Evolutionary conservation across 2,113 vertebrate genomes (phyloP), one percentile per base, ranked within the genome.

Genomic region (Otis tarda): DNA sequence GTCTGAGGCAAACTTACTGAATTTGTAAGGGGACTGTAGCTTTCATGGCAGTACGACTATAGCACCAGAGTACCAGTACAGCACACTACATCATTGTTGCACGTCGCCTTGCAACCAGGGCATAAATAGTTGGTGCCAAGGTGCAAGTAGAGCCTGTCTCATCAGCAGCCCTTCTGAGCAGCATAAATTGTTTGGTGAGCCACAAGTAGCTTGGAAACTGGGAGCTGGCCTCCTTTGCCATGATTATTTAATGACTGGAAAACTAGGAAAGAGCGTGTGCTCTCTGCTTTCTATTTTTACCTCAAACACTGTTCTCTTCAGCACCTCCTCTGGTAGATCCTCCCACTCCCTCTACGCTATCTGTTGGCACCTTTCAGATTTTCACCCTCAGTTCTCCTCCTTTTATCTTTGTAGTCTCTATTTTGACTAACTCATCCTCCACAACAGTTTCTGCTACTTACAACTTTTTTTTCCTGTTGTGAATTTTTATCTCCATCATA

Each of bases 371-470:
- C 68, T 59, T 73, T 88, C 85, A 93, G 76, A 64, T 81, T 90
- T 93, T 86, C 60, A 63, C 30, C 14, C 23, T 83, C n/a, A 23
- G 16, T 64, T 59, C 63, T 88, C 47, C 41, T 94, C 41, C 55
- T 95, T 87, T 96, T 73, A 77, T 52, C 75, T 78, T 86, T 75
- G 20, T 64, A 69, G 21, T 86, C 33, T 93, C 21, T 86, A n/a
- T 96, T 94, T 94, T 83, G 92, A 90, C 83, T 90, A 71, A 67
- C 52, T 93, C 27, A 19, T 86, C 79, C 60, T 81, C 64, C 83
- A 18, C 69, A 71, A 31, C 23, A 50, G 30, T 83, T 90, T 92
- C 52, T 94, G 47, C 80, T 92, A 31, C 45, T 64, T 71, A 82
- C 17, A 86, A n/a, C 4, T 31, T 30, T 30, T 78, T 84, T 86